Evolutionary conservation across 2,113 vertebrate species (phyloP).

Genomic region (Upupa epops): DNA sequence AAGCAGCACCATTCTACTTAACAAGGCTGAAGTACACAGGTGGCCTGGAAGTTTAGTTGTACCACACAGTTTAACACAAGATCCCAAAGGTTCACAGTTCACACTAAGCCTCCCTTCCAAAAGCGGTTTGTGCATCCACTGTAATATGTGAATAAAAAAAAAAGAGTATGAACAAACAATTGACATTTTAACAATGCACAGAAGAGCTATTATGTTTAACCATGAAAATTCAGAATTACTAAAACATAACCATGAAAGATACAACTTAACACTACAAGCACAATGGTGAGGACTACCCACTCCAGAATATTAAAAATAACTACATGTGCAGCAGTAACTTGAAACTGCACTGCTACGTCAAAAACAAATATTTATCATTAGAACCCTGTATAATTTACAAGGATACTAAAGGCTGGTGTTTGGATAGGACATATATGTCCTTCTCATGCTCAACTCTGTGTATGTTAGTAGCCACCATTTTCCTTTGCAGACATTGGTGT

Average conservation of each 20-base stretch:
- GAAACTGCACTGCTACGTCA: neutral
- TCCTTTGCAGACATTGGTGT: neutral
- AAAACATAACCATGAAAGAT: neutral
- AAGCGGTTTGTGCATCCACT: conserved; percentile 91
- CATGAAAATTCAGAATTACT: neutral
- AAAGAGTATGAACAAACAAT: neutral
- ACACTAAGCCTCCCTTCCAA: conserved; percentile 81
- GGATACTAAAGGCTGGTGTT: neutral
- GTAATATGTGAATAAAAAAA: neutral
- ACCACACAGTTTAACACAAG: conserved; percentile 68
- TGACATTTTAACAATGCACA: neutral
- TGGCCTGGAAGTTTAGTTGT: conserved; percentile 82
- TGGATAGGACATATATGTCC: neutral
- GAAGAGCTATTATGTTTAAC: neutral
- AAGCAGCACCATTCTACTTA: conserved; percentile 80
- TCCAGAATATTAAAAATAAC: neutral
- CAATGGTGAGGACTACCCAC: neutral
- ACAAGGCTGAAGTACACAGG: conserved; percentile 83
- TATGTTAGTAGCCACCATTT: neutral
- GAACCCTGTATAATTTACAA: neutral
- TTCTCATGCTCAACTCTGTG: neutral
- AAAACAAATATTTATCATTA: neutral
- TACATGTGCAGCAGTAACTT: neutral
- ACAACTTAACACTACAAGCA: neutral
- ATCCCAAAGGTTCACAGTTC: conserved; percentile 76